Percentiles rank a stretch among this genome's conserved stretches.
Conservation (phyloP, 2,113 vertebrate genomes). For the Bucco capensis region DNA sequence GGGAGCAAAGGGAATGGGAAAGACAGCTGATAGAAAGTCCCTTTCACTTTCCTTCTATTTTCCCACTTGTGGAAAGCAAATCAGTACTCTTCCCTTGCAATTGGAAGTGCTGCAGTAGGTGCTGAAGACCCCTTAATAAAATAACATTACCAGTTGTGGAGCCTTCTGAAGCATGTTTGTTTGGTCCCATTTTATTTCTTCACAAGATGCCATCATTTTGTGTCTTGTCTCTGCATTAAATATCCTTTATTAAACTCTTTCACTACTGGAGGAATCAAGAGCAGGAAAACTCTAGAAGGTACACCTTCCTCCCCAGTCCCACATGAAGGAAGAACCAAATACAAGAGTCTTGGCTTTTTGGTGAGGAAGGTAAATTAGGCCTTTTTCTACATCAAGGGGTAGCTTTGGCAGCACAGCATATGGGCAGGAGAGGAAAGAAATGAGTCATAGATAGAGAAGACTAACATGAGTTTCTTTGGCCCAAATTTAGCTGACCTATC, state of each 20-base stretch:
- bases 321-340: background rate
- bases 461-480: background rate
- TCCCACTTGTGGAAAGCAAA: background rate
- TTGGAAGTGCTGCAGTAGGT: background rate
- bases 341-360: background rate
- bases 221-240: background rate
- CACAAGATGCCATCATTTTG: background rate
- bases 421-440: background rate
- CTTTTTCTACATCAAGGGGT: background rate
- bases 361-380: background rate
- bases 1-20: accelerated
- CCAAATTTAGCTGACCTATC: slow-evolving; percentile 46
- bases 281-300: background rate
- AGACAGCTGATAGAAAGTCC: background rate
- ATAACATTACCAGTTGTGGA: background rate
- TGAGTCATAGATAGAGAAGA: background rate
- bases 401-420: background rate
- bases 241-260: background rate
- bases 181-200: background rate
- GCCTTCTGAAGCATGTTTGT: background rate
- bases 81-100: background rate
- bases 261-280: background rate
- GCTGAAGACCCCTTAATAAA: background rate
- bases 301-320: background rate
- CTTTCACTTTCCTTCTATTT: background rate